Evolutionary conservation across 2,888 invertebrate species (phyloP), one percentile per base, ranked within the genome.

Genomic region (Stegophylla sp.): DNA sequence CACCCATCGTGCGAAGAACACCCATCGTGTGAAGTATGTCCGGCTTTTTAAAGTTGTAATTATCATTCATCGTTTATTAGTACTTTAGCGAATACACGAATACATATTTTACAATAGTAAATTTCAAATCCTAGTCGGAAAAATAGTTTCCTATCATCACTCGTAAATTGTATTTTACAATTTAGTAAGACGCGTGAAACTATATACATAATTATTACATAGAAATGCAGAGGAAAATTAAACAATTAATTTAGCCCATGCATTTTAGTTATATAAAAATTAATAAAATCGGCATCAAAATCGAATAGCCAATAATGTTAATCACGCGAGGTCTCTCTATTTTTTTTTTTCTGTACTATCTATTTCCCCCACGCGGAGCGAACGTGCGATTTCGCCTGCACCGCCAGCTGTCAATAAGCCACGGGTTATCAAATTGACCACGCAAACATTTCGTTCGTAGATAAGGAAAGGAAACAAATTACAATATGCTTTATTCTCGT

Each of bases 401-500:
- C 59, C 4, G 28, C 17, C 34, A n/a, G 53, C 41, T 23, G 26
- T 26, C 53, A 61, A 74, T 28, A 69, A 59, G 45, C 67, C 77
- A 56, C 28, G 56, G 77, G 77, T 77, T 77, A 77, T 77, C 77
- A 61, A 53, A n/a, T n/a, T 56, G 34, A n/a, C 43, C 23, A 17
- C 26, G 9, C 67, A 28, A 77, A n/a, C 67, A 77, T 59, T n/a
- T n/a, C n/a, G 77, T 53, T 69, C 59, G 28, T 77, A 56, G 56
- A 76, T 77, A 56, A 67, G 26, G 59, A 43, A 61, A 69, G 20
- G 53, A 56, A 76, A 51, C 51, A 12, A 59, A 45, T 10, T 34
- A 34, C 7, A 23, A 17, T 43, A 34, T 34, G 26, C n/a, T 74
- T 63, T 74, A 15, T 61, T 20, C 15, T 28, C 45, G 43, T 73